Percentiles rank a stretch among this genome's conserved stretches.
Conservation (phyloP, 2,888 invertebrate species). For the Ennomos erosarius region DNA sequence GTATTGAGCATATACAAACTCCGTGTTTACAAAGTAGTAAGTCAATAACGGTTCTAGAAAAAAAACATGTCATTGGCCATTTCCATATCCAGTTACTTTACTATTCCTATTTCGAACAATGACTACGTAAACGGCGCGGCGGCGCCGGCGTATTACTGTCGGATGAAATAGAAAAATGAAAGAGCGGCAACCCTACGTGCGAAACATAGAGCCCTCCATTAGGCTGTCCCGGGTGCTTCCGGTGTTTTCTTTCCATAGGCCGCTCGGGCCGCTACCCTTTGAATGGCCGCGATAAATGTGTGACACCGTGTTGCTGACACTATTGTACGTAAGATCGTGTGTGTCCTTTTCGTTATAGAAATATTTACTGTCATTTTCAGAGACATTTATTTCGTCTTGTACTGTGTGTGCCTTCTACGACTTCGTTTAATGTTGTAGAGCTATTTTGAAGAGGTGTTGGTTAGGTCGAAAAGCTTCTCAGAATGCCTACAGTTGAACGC, state of each 20-base stretch:
- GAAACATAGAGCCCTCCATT: slow-evolving; percentile 53
- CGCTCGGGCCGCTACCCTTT: slow-evolving; percentile 39
- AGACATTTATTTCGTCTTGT: no score
- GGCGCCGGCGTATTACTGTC: slow-evolving; percentile 18
- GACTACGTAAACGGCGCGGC: slow-evolving; percentile 7
- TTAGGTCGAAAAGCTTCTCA: no score
- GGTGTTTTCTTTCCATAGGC: slow-evolving; percentile 61
- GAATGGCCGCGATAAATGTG: slow-evolving; percentile 20
- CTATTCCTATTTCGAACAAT: slow-evolving; percentile 15
- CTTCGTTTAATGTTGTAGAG: no score
- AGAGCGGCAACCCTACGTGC: slow-evolving; percentile 22
- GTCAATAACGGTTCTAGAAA: no score
- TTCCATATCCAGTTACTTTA: slow-evolving; percentile 14
- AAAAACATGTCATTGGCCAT: neutral
- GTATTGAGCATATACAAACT: no score
- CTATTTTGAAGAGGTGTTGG: no score
- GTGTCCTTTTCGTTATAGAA: no score
- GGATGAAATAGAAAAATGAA: slow-evolving; percentile 10
- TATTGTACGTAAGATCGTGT: neutral
- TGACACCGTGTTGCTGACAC: slow-evolving; percentile 4
- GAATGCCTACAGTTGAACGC: no score
- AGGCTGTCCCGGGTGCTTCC: slow-evolving; percentile 51
- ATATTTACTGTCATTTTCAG: no score
- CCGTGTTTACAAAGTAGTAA: no score
- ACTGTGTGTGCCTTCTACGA: no score